Base-by-base conservation (phyloP, 92 coral and sea anemone species). In the Heteractis magnifica region DNA sequence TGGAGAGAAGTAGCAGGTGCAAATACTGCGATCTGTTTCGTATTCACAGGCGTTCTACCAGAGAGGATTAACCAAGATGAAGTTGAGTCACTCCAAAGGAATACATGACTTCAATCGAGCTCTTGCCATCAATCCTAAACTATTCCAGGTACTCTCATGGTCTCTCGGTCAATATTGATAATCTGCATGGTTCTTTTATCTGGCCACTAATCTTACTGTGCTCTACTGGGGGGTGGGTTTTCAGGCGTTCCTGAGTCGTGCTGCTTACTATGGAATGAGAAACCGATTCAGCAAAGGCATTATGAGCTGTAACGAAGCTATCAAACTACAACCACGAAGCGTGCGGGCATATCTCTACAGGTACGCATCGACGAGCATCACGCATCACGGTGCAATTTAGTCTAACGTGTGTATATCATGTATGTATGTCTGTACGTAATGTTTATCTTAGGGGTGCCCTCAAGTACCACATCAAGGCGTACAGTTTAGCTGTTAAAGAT, bases 281-380 rank as follows among this genome's bases (percentile, higher is more conserved):
- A 95, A 95, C 11, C 97, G 99, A 6, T 94, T 64, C 77, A 94
- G 98, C 19, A 96, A 96, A 65, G 99, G 99, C 19, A 96, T 96
- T 55, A 96, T 96, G 99, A 96, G 97, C 88, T 96, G 99, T 71
- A 96, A 96, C 59, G 99, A 96, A 84, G 99, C 99, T 78, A 94
- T 96, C 77, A 97, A 97, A 71, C 87, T 97, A 48, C 98, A 97
- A 58, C 99, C 99, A 15, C 86, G 88, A 86, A 93, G 98, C 49
- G 99, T 97, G 9, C 87, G 98, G 14, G 99, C 99, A 7, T 94
- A 94, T 73, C 85, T 97, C 20, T 97, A 94, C 94, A 92, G 99
- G 99, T 92, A 80, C 44, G 84, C 18, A 18, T 9, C 20, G 16
- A 62, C 20, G 3, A 62, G 70, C 70, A 18, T n/a, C 70, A 9